A percentile compares a stretch with the other conserved stretches of the same genome.
Evolutionary conservation across 2,888 invertebrate species (phyloP).

Genomic region (Oscheius sp.): DNA sequence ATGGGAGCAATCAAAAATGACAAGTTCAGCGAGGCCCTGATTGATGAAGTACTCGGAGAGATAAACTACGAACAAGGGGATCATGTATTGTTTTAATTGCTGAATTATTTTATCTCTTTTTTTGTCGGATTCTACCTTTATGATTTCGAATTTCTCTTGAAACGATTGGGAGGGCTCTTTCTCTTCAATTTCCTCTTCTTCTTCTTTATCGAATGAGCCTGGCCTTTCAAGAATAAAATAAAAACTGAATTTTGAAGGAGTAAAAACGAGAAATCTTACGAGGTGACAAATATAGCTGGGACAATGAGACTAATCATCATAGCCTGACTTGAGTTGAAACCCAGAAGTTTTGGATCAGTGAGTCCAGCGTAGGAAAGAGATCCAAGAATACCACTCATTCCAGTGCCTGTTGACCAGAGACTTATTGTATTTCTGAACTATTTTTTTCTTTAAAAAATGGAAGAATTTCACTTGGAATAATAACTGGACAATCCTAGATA

Average conservation of each 20-base stretch:
- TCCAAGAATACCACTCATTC: conserved; percentile 28
- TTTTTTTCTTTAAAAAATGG: background rate
- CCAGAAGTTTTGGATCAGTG: conserved; percentile 25
- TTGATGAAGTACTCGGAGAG: conserved; percentile 87
- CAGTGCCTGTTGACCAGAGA: conserved; percentile 32
- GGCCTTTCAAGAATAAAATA: conserved; percentile 13
- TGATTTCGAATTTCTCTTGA: conserved; percentile 6
- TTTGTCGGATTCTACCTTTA: too few species aligned
- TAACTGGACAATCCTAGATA: conserved; percentile 31
- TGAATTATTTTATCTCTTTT: background rate
- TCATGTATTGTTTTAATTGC: conserved; percentile 76
- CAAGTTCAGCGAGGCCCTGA: conserved; percentile 78
- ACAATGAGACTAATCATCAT: conserved; percentile 22
- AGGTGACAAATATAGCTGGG: conserved; percentile 23
- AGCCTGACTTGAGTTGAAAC: conserved; percentile 17
- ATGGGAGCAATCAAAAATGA: conserved; percentile 76
- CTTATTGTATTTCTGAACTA: conserved; percentile 26
- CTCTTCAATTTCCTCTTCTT: background rate
- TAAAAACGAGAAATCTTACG: conserved; percentile 28
- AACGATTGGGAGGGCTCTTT: background rate
- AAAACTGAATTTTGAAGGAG: too few species aligned
- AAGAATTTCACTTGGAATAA: conserved; percentile 22
- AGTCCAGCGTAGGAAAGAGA: conserved; percentile 28
- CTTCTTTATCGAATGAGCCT: conserved; percentile 5
- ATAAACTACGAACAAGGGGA: conserved; percentile 82